Percentiles rank a stretch among this genome's conserved stretches.
phyloP scores from a whole-genome alignment of 1,140 invertebrate genomes.

The Philotrypesis tridentata region DNA sequence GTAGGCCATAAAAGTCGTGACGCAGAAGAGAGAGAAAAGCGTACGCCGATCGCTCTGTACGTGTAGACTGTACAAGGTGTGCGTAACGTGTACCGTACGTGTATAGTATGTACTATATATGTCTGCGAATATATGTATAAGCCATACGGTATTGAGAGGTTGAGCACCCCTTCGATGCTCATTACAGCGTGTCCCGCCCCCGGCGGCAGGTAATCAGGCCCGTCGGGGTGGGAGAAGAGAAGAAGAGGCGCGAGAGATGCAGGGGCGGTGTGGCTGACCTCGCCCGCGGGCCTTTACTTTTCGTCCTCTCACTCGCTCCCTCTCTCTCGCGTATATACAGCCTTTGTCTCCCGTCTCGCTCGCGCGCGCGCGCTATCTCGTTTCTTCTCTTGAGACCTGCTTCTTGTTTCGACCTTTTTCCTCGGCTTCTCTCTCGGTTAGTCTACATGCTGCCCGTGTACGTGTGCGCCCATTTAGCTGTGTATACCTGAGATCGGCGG shows the following conservation, averaged over 20 bases:
- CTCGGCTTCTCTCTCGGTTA: conserved; percentile 16
- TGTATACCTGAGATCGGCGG: conserved; percentile 19
- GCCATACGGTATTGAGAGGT: conserved; percentile 52
- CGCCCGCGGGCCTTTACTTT: conserved; percentile 69
- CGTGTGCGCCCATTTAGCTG: conserved; percentile 36
- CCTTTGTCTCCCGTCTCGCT: conserved; percentile 38
- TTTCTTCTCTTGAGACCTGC: not conserved
- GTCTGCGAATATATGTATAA: conserved; percentile 36
- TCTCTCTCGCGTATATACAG: not conserved
- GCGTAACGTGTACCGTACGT: too few species aligned
- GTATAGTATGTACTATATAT: too few species aligned
- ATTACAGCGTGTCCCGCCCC: conserved; percentile 71
- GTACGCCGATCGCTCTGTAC: conserved; percentile 2
- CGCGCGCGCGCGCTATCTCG: not conserved
- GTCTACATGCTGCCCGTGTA: not conserved
- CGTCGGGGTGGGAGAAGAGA: conserved; percentile 53
- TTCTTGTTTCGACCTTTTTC: conserved; percentile 6
- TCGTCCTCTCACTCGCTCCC: conserved; percentile 36
- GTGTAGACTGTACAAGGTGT: too few species aligned
- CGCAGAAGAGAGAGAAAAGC: not conserved
- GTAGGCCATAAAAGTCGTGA: conserved; percentile 29
- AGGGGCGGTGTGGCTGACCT: conserved; percentile 72
- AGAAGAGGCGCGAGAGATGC: conserved; percentile 52
- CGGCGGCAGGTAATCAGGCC: conserved; percentile 71
- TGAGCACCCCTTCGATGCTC: conserved; percentile 71